Evolutionary conservation across 2,888 invertebrate species (phyloP).

Genomic region (Papilio elwesi): DNA sequence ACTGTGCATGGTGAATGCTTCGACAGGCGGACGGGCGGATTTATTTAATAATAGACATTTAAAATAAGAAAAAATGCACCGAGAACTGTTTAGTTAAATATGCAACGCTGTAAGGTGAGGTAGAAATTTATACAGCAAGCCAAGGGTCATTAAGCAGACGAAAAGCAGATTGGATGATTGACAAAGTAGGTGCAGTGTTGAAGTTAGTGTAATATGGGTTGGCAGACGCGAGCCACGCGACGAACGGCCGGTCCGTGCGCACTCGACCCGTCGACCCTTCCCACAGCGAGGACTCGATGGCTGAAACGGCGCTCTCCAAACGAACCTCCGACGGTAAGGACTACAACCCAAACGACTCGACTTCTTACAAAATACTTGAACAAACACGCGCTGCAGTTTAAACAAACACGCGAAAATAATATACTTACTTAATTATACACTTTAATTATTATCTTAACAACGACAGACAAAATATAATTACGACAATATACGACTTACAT

Average conservation of each 20-base stretch:
- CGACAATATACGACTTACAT: too few species aligned
- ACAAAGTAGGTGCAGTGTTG: slow-evolving; percentile 56
- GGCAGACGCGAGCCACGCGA: slow-evolving; percentile 69
- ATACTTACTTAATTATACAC: too few species aligned
- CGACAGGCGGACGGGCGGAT: slow-evolving; percentile 62
- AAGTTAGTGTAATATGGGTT: slow-evolving; percentile 78
- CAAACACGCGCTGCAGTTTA: slow-evolving; percentile 42
- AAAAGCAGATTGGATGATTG: slow-evolving; percentile 20
- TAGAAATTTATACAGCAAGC: background rate
- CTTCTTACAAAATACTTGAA: slow-evolving; percentile 51
- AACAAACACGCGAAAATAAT: slow-evolving; percentile 52
- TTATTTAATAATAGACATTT: slow-evolving; percentile 4
- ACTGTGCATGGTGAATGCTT: slow-evolving; percentile 39
- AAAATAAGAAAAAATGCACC: slow-evolving; percentile 23
- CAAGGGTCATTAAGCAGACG: slow-evolving; percentile 8
- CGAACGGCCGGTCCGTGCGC: slow-evolving; percentile 71
- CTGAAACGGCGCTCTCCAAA: slow-evolving; percentile 91
- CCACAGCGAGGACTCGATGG: slow-evolving; percentile 92
- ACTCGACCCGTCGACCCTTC: slow-evolving; percentile 85
- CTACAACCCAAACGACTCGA: slow-evolving; percentile 50
- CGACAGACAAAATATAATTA: background rate
- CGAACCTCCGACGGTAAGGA: slow-evolving; percentile 93
- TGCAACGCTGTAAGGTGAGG: slow-evolving; percentile 27
- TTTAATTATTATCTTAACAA: background rate
- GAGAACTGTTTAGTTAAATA: slow-evolving; percentile 25